phyloP scores from a whole-genome alignment of 2,113 vertebrate species.

The Syngnathus floridae region DNA sequence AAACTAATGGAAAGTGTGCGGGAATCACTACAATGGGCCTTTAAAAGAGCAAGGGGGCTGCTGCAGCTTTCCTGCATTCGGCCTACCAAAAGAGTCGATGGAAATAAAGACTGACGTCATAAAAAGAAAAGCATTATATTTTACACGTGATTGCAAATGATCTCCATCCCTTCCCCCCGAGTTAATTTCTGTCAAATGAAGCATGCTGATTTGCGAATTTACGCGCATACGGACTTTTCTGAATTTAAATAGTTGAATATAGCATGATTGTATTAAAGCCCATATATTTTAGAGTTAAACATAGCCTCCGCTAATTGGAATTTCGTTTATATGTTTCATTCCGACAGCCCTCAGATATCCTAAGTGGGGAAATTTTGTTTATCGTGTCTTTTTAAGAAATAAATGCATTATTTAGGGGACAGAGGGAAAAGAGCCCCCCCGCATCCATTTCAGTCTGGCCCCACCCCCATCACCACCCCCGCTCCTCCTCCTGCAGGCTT shows the following conservation, averaged over 20 bases:
- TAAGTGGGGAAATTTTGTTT: not conserved
- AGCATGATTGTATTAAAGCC: too few species aligned
- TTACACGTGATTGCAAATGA: not conserved
- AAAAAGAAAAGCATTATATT: not conserved
- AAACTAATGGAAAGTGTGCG: not conserved
- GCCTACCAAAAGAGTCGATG: not conserved
- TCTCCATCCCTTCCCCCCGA: too few species aligned
- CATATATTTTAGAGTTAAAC: not conserved
- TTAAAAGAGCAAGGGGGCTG: not conserved
- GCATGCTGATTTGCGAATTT: not conserved
- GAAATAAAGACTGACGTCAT: not conserved
- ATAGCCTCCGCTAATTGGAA: too few species aligned
- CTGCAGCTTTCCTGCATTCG: not conserved
- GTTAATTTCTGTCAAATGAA: too few species aligned
- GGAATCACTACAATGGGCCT: not conserved
- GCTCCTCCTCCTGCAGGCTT: not conserved
- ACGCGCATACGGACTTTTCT: not conserved
- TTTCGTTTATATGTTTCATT: too few species aligned
- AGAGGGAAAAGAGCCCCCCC: not conserved
- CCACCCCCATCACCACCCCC: not conserved
- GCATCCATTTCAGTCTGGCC: not conserved
- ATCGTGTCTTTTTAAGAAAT: not conserved
- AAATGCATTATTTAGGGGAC: not conserved
- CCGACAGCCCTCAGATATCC: not conserved
- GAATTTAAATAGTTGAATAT: too few species aligned